A percentile compares a stretch with the other conserved stretches of the same genome.
Conservation (phyloP, 92 coral and sea anemone species). For the Pocillopora grandis region DNA sequence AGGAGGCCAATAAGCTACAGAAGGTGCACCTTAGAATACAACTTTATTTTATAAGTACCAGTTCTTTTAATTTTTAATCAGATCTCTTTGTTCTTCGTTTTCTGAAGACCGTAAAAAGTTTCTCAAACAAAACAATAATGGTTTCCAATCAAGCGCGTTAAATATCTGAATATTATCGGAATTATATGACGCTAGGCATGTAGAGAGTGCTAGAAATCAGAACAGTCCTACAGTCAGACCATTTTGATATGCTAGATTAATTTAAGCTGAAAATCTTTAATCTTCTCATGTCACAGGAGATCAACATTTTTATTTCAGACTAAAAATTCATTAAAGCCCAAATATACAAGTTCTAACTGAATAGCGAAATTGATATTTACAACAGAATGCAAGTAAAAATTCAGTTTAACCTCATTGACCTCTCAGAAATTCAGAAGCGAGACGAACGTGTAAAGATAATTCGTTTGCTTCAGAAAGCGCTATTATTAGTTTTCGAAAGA, state of each 20-base stretch:
- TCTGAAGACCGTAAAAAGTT: too few species aligned
- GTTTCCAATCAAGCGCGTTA: neutral
- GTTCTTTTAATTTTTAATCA: neutral
- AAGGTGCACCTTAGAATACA: too few species aligned
- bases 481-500: neutral
- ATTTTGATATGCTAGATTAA: too few species aligned
- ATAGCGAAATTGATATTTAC: neutral
- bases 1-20: too few species aligned
- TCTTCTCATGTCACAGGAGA: neutral
- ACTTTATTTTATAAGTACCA: too few species aligned
- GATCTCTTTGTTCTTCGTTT: neutral
- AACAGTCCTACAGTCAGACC: neutral
- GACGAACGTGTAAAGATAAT: neutral
- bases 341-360: neutral
- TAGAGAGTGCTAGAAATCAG: neutral
- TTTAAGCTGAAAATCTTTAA: too few species aligned
- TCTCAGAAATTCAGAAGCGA: neutral
- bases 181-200: neutral
- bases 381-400: neutral
- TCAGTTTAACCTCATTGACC: constrained; percentile 30
- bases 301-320: neutral
- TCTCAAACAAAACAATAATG: neutral
- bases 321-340: neutral
- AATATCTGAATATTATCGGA: neutral
- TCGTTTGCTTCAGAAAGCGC: neutral